A percentile compares a stretch with the other conserved stretches of the same genome.
Evolutionary conservation across 1,140 invertebrate genomes (phyloP).

Genomic region (Physella acuta): DNA sequence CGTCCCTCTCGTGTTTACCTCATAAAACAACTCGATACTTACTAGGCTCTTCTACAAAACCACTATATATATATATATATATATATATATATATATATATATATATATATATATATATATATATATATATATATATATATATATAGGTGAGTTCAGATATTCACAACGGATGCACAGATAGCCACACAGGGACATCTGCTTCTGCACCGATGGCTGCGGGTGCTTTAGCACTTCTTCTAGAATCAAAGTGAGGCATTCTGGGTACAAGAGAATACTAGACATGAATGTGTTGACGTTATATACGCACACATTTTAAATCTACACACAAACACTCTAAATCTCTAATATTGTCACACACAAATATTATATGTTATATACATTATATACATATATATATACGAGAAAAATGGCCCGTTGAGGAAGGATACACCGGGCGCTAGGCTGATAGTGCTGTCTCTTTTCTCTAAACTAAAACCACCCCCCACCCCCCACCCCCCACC

Average conservation of each 20-base stretch:
- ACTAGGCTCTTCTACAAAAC: too few relatives aligned
- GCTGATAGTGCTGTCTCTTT: too few relatives aligned
- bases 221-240: slow-evolving; percentile 89
- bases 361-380: too few relatives aligned
- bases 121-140: slow-evolving; percentile 1
- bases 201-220: slow-evolving; percentile 96
- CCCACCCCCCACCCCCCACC: too few relatives aligned
- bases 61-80: too few relatives aligned
- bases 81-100: too few relatives aligned
- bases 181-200: slow-evolving; percentile 80
- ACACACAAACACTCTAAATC: neutral
- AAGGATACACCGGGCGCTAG: too few relatives aligned
- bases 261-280: neutral
- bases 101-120: neutral
- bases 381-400: too few relatives aligned
- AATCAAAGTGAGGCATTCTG: slow-evolving; percentile 73
- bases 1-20: too few relatives aligned
- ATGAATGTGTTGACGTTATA: neutral
- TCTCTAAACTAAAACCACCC: too few relatives aligned
- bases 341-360: neutral
- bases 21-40: too few relatives aligned
- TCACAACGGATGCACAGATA: slow-evolving; percentile 70
- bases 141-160: slow-evolving; percentile 87
- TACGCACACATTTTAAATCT: neutral
- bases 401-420: too few relatives aligned